Percentiles rank a stretch among this genome's conserved stretches.
These are phyloP conservation scores for Andrena camellia DNA, from an alignment of 2,888 invertebrate genomes.

Conservation along the genomic window DNA sequence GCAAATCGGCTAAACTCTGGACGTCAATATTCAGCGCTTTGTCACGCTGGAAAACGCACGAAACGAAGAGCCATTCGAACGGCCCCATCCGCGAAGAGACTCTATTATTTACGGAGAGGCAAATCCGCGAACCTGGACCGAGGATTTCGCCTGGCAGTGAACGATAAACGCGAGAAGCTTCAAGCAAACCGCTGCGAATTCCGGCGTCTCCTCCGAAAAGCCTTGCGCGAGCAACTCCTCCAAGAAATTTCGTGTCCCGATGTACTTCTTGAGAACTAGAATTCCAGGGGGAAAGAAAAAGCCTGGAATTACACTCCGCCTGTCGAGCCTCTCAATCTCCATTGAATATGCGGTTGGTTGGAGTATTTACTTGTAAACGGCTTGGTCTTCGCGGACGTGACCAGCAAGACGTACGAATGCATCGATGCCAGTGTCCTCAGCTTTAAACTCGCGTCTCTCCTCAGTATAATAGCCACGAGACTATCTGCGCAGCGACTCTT, in stretches of 20 bases:
- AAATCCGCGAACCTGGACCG: constrained; percentile 44
- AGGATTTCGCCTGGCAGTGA: constrained; percentile 45
- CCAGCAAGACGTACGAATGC: constrained; percentile 64
- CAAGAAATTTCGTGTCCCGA: constrained; percentile 46
- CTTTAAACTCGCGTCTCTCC: constrained; percentile 43
- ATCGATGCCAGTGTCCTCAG: constrained; percentile 57
- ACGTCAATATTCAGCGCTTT: constrained; percentile 52
- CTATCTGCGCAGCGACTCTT: constrained; percentile 48
- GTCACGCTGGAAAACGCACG: constrained; percentile 54
- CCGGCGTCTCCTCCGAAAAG: constrained; percentile 55
- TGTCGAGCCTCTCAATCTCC: background rate
- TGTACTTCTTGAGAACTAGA: constrained; percentile 65
- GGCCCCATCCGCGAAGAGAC: background rate
- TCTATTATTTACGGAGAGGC: constrained; percentile 25
- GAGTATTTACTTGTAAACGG: constrained; percentile 55
- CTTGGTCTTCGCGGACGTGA: constrained; percentile 37
- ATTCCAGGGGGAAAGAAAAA: background rate
- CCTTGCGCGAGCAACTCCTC: constrained; percentile 50
- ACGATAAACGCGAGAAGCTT: constrained; percentile 66
- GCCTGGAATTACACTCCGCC: background rate
- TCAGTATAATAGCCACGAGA: constrained; percentile 61
- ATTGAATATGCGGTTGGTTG: background rate
- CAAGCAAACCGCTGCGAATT: constrained; percentile 60
- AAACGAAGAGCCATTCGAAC: background rate
- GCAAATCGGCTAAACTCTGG: constrained; percentile 52